Evolutionary conservation across 2,113 vertebrate genomes (phyloP).

Genomic region (Nannobrachium achirus): DNA sequence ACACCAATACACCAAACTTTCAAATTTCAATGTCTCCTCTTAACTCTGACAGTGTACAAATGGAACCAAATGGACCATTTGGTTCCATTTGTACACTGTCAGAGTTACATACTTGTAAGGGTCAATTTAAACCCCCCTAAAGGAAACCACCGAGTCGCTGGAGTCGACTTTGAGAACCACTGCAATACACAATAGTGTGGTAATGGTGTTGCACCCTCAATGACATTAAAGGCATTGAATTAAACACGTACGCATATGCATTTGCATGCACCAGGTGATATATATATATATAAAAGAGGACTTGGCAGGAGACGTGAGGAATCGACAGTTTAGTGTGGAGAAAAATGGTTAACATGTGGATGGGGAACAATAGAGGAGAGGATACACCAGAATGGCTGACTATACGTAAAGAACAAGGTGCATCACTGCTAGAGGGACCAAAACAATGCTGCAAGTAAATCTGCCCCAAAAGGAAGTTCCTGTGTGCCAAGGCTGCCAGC

Average conservation of each 20-base stretch:
- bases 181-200: too few species aligned
- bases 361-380: background rate
- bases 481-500: slow-evolving; percentile 31
- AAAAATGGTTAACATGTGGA: slow-evolving; percentile 6
- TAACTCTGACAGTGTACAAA: too few species aligned
- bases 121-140: too few species aligned
- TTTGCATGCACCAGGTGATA: background rate
- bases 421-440: background rate
- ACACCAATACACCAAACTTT: too few species aligned
- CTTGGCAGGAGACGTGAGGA: background rate
- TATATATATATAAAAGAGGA: background rate
- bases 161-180: too few species aligned
- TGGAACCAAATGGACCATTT: too few species aligned
- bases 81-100: too few species aligned
- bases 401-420: background rate
- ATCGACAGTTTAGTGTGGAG: background rate
- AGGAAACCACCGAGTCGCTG: too few species aligned
- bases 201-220: too few species aligned
- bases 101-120: too few species aligned
- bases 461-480: slow-evolving; percentile 61
- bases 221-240: too few species aligned
- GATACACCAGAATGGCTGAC: background rate
- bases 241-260: slow-evolving; percentile 36
- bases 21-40: too few species aligned
- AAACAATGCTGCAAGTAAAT: slow-evolving; percentile 30